Evolutionary conservation across 1,140 invertebrate species (phyloP), one percentile per base, ranked within the genome.

Genomic region (Trypoxylus dichotomus): DNA sequence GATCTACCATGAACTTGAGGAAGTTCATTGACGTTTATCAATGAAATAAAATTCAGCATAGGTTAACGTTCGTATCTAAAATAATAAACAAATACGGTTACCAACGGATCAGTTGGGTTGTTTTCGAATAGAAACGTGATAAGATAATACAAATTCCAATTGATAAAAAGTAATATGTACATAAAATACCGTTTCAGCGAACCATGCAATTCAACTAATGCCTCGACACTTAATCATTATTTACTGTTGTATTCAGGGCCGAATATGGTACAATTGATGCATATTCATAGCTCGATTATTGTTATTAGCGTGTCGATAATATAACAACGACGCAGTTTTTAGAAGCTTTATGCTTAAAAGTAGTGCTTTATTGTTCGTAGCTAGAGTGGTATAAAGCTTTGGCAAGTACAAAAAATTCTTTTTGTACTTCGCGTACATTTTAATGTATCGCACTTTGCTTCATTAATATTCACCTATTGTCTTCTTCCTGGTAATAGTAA

Each of bases 61-160:
- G 15, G 19, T 19, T 25, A 25, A 63, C 27, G 21, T 68, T 68
- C 11, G 24, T 68, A 24, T 24, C 24, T 27, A 0, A 68, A 68
- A 68, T 27, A 68, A 13, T 27, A 68, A 68, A 68, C 60, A 25
- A 68, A 24, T 68, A 25, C 19, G 21, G 24, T 68, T 24, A 68
- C 21, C 19, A 24, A 54, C 15, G 47, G 19, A 54, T 54, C 47
- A 19, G 1, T 37, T 37, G 10, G 2, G 13, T 25, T 19, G 21
- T 24, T 63, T 25, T 27, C 24, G 60, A 68, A 68, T 68, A 68
- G 24, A 24, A 68, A 68, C 60, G 60, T 68, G 60, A 68, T 68
- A 68, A 68, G 60, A 68, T 29, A 68, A 29, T 54, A 68, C n/a
- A 29, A 21, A 68, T 68, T 68, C 24, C 24, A 68, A 7, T 27